Evolutionary conservation across 1,140 invertebrate species (phyloP), one percentile per base, ranked within the genome.

Genomic region (Neomicropteryx cornuta): DNA sequence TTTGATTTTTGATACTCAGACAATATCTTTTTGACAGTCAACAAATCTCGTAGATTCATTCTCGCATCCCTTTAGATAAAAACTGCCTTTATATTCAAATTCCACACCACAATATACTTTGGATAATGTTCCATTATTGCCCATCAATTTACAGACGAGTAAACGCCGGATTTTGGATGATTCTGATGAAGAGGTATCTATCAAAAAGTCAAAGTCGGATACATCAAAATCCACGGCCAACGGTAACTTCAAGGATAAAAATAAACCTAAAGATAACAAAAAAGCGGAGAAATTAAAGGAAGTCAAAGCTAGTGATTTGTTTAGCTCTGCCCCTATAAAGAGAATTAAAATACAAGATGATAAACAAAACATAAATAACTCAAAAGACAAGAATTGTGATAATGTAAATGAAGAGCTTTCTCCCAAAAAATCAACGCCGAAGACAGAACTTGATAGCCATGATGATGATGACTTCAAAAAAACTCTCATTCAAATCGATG

Each of bases 381-480:
- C 8, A 42, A 47, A 45, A 38, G 31, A 23, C 11, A 21, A 44
- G 29, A 38, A 36, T 44, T 37, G 30, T 36, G 30, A n/a, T 29
- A 11, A 42, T 38, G 36, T 30, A 38, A 39, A 41, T 29, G 24
- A n/a, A n/a, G n/a, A n/a, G n/a, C n/a, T n/a, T n/a, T n/a, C n/a
- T n/a, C n/a, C 45, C 21, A 39, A 43, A 22, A 28, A 46, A 48
- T 22, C n/a, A 38, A 61, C 58, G 21, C 41, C 41, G 13, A 55
- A 62, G 38, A 61, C 66, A 23, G 68, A 73, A 59, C 46, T 59
- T 33, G 70, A 70, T 41, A 66, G 75, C 36, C 74, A 81, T 50
- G 66, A 71, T 39, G 78, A 84, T 68, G 69, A 76, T 34, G 73
- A 79, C 44, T 84, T 85, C 60, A 68, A 77, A 49, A 68, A 72